Evolutionary conservation across 2,797 vertebrate species (phyloP).

Genomic region (Oryzias sinensis): DNA sequence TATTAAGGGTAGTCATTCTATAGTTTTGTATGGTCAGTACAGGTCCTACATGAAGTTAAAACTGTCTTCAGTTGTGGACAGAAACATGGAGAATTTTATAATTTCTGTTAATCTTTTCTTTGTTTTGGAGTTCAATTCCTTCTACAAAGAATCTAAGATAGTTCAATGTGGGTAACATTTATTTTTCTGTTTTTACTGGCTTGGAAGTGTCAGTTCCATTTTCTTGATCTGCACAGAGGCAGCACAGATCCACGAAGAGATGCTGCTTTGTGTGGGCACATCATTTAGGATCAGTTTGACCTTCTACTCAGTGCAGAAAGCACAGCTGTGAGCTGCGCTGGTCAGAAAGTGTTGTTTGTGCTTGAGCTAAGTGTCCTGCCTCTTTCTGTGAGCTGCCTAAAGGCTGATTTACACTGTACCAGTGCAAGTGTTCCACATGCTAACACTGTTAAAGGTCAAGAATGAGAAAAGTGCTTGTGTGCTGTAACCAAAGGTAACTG

Average conservation of each 20-base stretch:
- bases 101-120: too few species aligned
- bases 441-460: conserved; percentile 17
- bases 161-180: too few species aligned
- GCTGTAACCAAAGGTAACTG: background rate
- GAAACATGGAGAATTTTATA: too few species aligned
- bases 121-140: too few species aligned
- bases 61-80: too few species aligned
- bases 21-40: too few species aligned
- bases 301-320: conserved; percentile 7
- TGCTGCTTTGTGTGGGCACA: background rate
- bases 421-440: background rate
- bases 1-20: too few species aligned
- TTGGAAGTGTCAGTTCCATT: too few species aligned
- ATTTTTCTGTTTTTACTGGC: too few species aligned
- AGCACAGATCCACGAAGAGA: background rate
- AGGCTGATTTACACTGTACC: too few species aligned
- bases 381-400: conserved; percentile 1
- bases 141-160: too few species aligned
- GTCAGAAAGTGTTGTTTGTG: background rate
- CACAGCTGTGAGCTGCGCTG: background rate
- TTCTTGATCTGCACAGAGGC: conserved; percentile 1
- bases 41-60: too few species aligned
- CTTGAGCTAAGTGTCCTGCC: background rate
- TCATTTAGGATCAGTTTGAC: conserved; percentile 16
- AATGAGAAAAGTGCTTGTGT: background rate